These are phyloP conservation scores for Onychomys arenicola DNA, from an alignment of 2,797 vertebrate genomes.

Conservation along the genomic window DNA sequence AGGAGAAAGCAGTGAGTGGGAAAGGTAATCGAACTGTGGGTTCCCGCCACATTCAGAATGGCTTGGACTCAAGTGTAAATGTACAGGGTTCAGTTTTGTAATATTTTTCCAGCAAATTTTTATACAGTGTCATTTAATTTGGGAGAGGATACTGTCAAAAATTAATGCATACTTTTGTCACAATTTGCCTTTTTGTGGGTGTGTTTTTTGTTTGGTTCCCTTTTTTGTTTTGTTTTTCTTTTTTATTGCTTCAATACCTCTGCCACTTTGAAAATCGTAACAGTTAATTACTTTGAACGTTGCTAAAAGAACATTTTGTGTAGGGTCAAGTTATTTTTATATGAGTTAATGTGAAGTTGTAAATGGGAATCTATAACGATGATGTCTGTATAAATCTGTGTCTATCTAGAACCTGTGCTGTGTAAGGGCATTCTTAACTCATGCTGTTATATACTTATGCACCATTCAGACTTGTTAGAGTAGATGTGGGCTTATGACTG, in stretches of 20 bases:
- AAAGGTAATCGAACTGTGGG: constrained; percentile 98
- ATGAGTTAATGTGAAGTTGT: constrained; percentile 92
- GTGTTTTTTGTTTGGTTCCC: constrained; percentile 64
- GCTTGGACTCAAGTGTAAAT: constrained; percentile 95
- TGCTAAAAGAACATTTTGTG: constrained; percentile 93
- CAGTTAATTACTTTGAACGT: constrained; percentile 92
- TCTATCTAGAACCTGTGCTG: constrained; percentile 90
- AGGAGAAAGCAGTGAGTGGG: constrained; percentile 95
- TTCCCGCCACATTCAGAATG: constrained; percentile 97
- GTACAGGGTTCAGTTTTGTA: constrained; percentile 94
- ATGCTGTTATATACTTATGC: constrained; percentile 84
- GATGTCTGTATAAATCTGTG: constrained; percentile 90
- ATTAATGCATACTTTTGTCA: constrained; percentile 91
- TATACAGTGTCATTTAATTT: constrained; percentile 94
- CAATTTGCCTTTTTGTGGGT: constrained; percentile 90
- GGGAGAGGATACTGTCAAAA: constrained; percentile 93
- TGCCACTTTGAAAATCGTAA: constrained; percentile 93
- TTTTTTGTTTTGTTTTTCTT: constrained; percentile 78
- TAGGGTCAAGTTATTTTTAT: constrained; percentile 96
- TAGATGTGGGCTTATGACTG: constrained; percentile 89
- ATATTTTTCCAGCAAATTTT: constrained; percentile 91
- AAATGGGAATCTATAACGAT: constrained; percentile 89
- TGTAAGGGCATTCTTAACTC: constrained; percentile 90
- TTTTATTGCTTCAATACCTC: constrained; percentile 93
- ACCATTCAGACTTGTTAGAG: constrained; percentile 87